phyloP scores from a whole-genome alignment of 2,888 invertebrate genomes.

The Iphiclides podalirius region DNA sequence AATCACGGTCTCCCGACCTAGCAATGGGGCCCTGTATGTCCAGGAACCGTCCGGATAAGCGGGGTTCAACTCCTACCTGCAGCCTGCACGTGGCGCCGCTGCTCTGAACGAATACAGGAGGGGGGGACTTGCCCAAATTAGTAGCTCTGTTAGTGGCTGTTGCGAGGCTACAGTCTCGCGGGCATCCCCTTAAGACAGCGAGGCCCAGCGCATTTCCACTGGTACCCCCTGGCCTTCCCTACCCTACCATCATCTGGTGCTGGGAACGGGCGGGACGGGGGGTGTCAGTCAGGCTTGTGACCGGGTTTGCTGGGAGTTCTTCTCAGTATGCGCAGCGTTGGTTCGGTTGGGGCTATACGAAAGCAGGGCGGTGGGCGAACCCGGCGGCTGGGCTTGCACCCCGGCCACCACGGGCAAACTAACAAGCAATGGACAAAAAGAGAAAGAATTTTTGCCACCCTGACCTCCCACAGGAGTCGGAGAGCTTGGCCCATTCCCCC shows the following conservation, averaged over 20 bases:
- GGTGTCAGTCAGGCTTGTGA: constrained; percentile 4
- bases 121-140: constrained; percentile 2
- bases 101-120: neutral
- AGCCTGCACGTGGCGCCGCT: constrained; percentile 2
- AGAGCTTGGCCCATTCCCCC: constrained; percentile 21
- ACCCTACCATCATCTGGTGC: neutral
- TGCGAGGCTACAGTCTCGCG: neutral
- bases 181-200: neutral
- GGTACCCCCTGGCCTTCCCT: neutral
- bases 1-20: neutral
- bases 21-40: neutral
- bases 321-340: constrained; percentile 3
- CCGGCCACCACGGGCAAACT: neutral
- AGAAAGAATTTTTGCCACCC: constrained; percentile 7
- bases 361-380: neutral
- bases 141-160: neutral
- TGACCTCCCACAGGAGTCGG: constrained; percentile 29
- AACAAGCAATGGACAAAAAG: neutral
- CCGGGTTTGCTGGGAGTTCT: constrained; percentile 2
- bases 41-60: neutral
- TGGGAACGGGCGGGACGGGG: neutral
- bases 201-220: constrained; percentile 3
- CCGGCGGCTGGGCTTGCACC: neutral
- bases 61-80: neutral
- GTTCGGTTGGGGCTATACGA: neutral